phyloP scores from a whole-genome alignment of 2,888 invertebrate species.

The Aphrophora alni region DNA sequence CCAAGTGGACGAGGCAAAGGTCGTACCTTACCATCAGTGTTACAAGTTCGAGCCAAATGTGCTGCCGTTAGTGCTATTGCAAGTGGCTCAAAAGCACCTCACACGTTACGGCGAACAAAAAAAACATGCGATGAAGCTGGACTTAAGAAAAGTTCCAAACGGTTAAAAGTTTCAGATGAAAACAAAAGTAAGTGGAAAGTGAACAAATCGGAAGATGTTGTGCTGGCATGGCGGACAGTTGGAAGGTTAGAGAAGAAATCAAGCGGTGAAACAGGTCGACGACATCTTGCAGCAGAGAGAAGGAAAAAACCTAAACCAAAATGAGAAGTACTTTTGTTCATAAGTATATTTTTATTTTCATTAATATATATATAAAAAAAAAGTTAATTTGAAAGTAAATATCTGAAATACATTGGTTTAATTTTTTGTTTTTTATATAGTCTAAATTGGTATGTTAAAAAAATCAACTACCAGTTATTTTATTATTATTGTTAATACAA shows the following conservation, averaged over 20 bases:
- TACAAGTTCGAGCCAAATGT: conserved; percentile 41
- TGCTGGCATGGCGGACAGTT: conserved; percentile 29
- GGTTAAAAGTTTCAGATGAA: conserved; percentile 40
- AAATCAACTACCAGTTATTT: no score
- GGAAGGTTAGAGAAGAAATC: conserved; percentile 42
- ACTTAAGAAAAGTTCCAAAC: conserved; percentile 38
- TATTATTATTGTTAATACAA: no score
- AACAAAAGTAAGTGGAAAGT: conserved; percentile 35
- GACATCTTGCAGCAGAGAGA: conserved; percentile 38
- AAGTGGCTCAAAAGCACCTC: conserved; percentile 19
- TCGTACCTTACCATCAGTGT: conserved; percentile 22
- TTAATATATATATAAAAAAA: neutral
- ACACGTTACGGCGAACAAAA: conserved; percentile 28
- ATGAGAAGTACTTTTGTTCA: conserved; percentile 19
- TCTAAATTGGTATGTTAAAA: no score
- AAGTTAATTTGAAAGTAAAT: no score
- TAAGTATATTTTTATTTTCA: neutral
- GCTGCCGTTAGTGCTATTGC: conserved; percentile 37
- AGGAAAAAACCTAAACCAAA: conserved; percentile 45
- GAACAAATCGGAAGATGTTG: conserved; percentile 26
- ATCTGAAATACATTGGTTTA: no score
- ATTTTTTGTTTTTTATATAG: no score
- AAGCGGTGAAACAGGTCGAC: conserved; percentile 31
- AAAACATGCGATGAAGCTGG: conserved; percentile 20
- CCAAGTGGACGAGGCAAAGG: conserved; percentile 14